Evolutionary conservation across 1,140 invertebrate genomes (phyloP).

Genomic region (Brachionus angularis): DNA sequence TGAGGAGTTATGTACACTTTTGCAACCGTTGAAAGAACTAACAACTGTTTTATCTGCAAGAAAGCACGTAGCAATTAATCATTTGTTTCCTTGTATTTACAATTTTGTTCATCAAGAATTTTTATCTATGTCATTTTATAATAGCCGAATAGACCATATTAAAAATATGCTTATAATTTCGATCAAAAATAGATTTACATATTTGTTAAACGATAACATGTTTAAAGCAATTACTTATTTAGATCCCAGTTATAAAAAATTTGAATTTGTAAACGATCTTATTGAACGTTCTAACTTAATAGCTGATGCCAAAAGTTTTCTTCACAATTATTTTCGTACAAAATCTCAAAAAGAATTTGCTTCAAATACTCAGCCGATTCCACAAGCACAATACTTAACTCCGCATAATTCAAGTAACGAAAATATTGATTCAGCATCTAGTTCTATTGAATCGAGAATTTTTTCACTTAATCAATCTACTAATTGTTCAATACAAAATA

Average conservation of each 20-base stretch:
- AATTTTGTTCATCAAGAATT: constrained; percentile 32
- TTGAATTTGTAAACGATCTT: constrained; percentile 13
- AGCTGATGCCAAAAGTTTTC: neutral
- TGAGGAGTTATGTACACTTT: neutral
- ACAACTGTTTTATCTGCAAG: constrained; percentile 18
- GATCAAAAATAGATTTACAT: constrained; percentile 22
- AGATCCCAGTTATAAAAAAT: constrained; percentile 13
- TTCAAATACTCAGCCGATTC: neutral
- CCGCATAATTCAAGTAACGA: neutral
- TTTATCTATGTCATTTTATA: constrained; percentile 7
- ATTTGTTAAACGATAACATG: constrained; percentile 13
- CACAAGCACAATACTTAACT: neutral
- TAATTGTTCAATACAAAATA: neutral
- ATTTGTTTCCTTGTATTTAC: constrained; percentile 17
- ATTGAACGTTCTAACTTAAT: neutral
- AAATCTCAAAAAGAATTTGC: constrained; percentile 3
- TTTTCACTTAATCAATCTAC: neutral
- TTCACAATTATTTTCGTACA: neutral
- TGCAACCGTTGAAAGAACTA: neutral
- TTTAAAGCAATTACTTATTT: constrained; percentile 26
- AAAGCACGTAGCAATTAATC: constrained; percentile 1
- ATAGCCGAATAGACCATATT: neutral
- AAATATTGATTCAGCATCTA: neutral
- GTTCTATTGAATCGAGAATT: neutral
- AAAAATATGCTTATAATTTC: constrained; percentile 4